These are phyloP conservation scores for Eulemur rufifrons DNA, from an alignment of 2,113 vertebrate species.

Conservation along the genomic window DNA sequence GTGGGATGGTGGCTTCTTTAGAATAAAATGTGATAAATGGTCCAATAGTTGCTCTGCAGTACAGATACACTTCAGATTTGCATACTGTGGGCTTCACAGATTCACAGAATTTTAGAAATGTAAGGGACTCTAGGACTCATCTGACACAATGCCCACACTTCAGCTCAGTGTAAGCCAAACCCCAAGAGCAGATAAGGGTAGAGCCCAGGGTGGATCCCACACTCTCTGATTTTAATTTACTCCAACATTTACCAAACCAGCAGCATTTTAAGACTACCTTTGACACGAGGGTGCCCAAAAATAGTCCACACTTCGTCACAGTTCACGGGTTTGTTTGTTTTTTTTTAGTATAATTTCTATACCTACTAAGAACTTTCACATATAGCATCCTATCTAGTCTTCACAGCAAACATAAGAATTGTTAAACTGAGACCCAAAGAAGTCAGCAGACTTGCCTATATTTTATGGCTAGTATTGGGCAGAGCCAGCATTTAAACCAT, in stretches of 20 bases:
- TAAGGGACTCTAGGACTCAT: background rate
- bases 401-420: background rate
- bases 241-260: slow-evolving; percentile 5
- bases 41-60: background rate
- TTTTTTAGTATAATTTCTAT: slow-evolving; percentile 4
- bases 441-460: background rate
- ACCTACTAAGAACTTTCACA: background rate
- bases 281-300: background rate
- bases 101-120: background rate
- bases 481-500: background rate
- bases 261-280: background rate
- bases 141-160: background rate
- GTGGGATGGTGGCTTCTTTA: background rate
- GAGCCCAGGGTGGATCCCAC: background rate
- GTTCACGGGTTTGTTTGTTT: background rate
- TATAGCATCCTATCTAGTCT: background rate
- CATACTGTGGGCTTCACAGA: background rate
- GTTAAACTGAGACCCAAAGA: background rate
- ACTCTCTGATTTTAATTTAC: background rate
- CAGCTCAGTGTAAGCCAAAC: background rate
- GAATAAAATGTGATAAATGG: background rate
- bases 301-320: background rate
- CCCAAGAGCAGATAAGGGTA: background rate
- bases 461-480: background rate
- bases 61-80: background rate